Conservation (phyloP, 2,888 invertebrate genomes). For the Caenorhabditis imperialis region DNA sequence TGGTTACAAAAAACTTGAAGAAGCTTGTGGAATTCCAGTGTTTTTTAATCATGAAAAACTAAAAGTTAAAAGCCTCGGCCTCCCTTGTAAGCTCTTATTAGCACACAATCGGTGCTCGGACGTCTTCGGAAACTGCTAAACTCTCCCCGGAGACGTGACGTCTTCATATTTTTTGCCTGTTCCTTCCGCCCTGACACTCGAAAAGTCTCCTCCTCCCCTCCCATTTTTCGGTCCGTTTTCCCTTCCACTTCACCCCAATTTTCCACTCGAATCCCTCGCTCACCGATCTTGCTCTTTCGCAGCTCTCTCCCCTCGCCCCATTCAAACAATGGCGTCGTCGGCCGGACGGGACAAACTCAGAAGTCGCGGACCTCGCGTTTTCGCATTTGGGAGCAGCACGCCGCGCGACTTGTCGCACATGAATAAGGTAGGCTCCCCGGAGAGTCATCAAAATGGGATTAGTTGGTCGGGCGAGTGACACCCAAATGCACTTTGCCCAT, state of each 20-base stretch:
- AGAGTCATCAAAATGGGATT: not conserved
- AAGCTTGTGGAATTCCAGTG: too few relatives aligned
- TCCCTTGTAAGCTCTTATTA: too few relatives aligned
- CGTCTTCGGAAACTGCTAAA: too few relatives aligned
- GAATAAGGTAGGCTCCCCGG: conserved; percentile 57
- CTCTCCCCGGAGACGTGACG: conserved; percentile 43
- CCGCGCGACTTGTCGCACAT: conserved; percentile 74
- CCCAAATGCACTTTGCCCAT: conserved; percentile 2
- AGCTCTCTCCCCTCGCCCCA: conserved; percentile 3
- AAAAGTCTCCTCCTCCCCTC: conserved; percentile 16
- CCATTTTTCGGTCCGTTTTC: conserved; percentile 33
- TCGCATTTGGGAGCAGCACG: conserved; percentile 75
- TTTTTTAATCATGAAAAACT: too few relatives aligned
- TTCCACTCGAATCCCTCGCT: conserved; percentile 49
- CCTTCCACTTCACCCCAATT: conserved; percentile 39
- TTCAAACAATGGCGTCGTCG: conserved; percentile 60
- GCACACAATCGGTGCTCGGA: too few relatives aligned
- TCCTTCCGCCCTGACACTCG: conserved; percentile 29
- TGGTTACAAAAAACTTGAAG: too few relatives aligned
- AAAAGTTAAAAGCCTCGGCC: too few relatives aligned
- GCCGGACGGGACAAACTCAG: conserved; percentile 54
- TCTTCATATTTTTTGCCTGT: conserved; percentile 26
- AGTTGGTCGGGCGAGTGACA: too few relatives aligned
- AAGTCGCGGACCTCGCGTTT: conserved; percentile 45
- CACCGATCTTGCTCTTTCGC: conserved; percentile 31